phyloP scores from a whole-genome alignment of 1,140 invertebrate genomes.

The Dinoponera quadriceps region DNA sequence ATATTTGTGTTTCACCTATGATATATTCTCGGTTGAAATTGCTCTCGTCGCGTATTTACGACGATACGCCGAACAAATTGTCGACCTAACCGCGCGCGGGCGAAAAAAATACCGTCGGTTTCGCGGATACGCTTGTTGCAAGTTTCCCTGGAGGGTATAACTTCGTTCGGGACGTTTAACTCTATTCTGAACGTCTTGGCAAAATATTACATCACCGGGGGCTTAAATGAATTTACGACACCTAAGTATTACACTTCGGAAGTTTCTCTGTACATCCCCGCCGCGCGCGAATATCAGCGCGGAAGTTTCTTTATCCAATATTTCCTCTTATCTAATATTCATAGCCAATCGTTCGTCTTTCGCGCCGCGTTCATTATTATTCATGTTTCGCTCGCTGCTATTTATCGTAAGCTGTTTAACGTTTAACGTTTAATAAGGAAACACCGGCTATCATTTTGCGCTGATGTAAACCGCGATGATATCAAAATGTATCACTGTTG shows the following conservation, averaged over 20 bases:
- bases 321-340: conserved; percentile 57
- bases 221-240: conserved; percentile 57
- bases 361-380: conserved; percentile 32
- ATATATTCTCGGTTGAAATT: conserved; percentile 12
- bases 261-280: conserved; percentile 42
- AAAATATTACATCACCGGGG: conserved; percentile 56
- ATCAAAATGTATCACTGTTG: no score
- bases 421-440: conserved; percentile 16
- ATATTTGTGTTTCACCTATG: not conserved
- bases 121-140: conserved; percentile 31
- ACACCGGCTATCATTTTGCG: not conserved
- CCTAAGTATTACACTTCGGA: conserved; percentile 53
- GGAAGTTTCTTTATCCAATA: conserved; percentile 54
- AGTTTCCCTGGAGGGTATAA: conserved; percentile 37
- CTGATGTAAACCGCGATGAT: not conserved
- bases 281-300: conserved; percentile 32
- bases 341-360: conserved; percentile 57
- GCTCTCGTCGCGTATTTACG: not conserved
- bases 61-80: conserved; percentile 6
- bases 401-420: conserved; percentile 6
- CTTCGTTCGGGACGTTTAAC: conserved; percentile 52
- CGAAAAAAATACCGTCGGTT: conserved; percentile 18
- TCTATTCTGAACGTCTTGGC: conserved; percentile 52
- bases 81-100: not conserved
- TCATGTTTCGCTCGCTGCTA: conserved; percentile 22